A percentile compares a stretch with the other conserved stretches of the same genome.
Conservation (phyloP, 2,113 vertebrate species). For the Gorsachius goisagi region DNA sequence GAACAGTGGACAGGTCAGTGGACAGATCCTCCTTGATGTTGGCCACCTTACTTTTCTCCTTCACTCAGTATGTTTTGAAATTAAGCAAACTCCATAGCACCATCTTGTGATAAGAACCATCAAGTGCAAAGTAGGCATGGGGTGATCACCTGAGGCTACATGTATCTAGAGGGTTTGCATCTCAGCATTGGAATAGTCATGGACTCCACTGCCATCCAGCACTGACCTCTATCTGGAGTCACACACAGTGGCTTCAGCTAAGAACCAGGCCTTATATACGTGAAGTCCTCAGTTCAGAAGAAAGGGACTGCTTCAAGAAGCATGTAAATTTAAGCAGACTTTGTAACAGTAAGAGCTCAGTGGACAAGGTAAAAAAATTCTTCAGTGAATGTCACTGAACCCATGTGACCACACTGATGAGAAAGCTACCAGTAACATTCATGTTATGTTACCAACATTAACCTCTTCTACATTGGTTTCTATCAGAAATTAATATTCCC, state of each 20-base stretch:
- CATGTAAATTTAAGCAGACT: not conserved
- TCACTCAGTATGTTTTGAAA: not conserved
- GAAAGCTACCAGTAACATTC: not conserved
- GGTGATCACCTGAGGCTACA: not conserved
- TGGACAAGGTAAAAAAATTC: not conserved
- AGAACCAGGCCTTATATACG: not conserved
- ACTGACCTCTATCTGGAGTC: not conserved
- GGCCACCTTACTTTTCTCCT: not conserved
- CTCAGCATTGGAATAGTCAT: not conserved
- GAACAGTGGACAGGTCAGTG: not conserved
- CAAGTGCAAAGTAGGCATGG: not conserved
- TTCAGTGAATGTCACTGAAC: not conserved
- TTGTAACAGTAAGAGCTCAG: not conserved
- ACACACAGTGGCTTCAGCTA: not conserved
- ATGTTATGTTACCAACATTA: not conserved
- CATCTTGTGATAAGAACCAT: conserved; percentile 45
- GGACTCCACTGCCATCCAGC: not conserved
- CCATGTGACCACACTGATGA: not conserved
- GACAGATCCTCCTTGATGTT: no score
- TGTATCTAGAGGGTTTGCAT: not conserved
- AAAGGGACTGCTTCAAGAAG: not conserved
- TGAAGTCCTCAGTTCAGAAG: not conserved
- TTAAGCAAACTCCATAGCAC: conserved; percentile 32
- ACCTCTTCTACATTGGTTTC: not conserved
- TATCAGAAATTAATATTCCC: not conserved